Base-by-base conservation (phyloP, 2,113 vertebrate genomes). In the Muntiacus reevesi region DNA sequence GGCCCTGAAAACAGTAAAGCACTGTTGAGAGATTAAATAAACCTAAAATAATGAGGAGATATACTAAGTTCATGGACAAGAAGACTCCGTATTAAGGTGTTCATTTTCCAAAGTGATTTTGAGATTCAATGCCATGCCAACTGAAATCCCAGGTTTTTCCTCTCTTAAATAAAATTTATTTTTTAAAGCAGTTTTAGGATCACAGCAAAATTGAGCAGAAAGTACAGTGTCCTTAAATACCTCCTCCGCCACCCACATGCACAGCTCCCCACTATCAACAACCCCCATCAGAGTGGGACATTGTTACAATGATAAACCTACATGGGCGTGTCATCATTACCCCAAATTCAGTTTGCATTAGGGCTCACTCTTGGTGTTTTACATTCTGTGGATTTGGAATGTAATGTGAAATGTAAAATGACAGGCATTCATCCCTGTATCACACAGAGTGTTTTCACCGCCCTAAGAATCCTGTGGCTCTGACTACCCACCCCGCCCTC, bases 371-470 rank as follows among this genome's bases (percentile, higher is more conserved):
- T 11, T 5, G 30, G 12, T 33, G 36, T 43, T 76, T 30, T 33
- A 10, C 8, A 3, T 79, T 79, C 76, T 50, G 45, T 50, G 76
- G 45, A 43, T 27, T 14, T 47, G 71, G 54, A 33, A 12, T 6
- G 5, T 40, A 40, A 36, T 1, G 19, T 23, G 11, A 14, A n/a
- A 16, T 45, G 54, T 15, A 6, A 11, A 40, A 23, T 33, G 28
- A 25, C 7, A 4, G 2, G 2, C 4, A 6, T 4, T 21, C 28
- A 25, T 47, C 3, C 14, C 2, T 8, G 0, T n/a, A 16, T 23
- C 13, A 7, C 23, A 59, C 40, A 59, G 40, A 47, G 21, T 25
- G 28, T 3, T n/a, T 59, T 47, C 54, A 27, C 40, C 12, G 71
- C 54, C 30, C 40, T 47, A 33, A 59, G 7, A 7, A n/a, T 17